These are phyloP conservation scores for Microplitis manilae DNA, from an alignment of 2,888 invertebrate genomes.

Conservation along the genomic window DNA sequence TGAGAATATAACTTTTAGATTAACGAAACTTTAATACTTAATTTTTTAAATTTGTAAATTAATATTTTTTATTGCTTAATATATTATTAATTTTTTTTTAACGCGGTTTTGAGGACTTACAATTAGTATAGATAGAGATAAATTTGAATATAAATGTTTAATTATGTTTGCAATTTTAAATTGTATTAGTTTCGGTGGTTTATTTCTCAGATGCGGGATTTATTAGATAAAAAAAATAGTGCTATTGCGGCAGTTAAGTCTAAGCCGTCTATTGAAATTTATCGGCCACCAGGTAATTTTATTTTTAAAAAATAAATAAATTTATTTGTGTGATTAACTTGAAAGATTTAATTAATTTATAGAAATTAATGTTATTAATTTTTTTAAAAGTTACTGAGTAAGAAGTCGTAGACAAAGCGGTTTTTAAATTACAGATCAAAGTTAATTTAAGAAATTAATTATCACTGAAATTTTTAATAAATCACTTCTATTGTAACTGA, in stretches of 20 bases:
- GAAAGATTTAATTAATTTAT: too few species aligned
- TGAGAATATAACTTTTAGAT: constrained; percentile 8
- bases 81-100: background rate
- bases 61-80: background rate
- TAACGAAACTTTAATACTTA: background rate
- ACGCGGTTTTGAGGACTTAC: too few species aligned
- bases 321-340: too few species aligned
- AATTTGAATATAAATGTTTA: background rate
- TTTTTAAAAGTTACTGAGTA: too few species aligned
- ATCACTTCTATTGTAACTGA: too few species aligned
- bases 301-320: too few species aligned
- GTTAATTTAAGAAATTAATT: too few species aligned
- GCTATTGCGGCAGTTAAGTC: constrained; percentile 79
- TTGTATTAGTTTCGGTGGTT: constrained; percentile 11
- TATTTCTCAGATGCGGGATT: constrained; percentile 73
- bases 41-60: background rate
- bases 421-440: too few species aligned
- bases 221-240: constrained; percentile 81
- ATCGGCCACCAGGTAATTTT: constrained; percentile 87
- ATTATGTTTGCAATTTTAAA: background rate
- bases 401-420: too few species aligned
- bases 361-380: too few species aligned
- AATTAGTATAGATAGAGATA: too few species aligned
- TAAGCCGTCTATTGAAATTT: constrained; percentile 90
- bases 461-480: too few species aligned